Percentiles rank a stretch among this genome's conserved stretches.
Evolutionary conservation across 2,113 vertebrate species (phyloP).

Genomic region (Pao palembangensis): DNA sequence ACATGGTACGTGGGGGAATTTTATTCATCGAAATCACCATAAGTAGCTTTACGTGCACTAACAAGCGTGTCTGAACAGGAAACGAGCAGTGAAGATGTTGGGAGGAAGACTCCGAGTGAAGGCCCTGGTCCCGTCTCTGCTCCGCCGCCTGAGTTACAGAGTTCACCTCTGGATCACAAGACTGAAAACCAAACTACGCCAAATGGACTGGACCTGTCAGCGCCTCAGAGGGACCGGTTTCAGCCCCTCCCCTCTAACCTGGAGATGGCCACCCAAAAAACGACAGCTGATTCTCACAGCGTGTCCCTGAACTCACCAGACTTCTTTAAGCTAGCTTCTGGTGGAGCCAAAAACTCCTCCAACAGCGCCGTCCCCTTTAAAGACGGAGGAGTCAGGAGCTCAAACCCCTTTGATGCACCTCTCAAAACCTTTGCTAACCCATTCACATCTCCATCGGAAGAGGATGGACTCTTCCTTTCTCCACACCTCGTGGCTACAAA

Average conservation of each 20-base stretch:
- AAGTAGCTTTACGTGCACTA: neutral
- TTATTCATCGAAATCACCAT: neutral
- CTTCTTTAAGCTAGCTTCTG: slow-evolving; percentile 2
- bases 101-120: neutral
- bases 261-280: neutral
- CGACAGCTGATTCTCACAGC: slow-evolving; percentile 1
- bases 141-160: slow-evolving; percentile 31
- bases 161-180: slow-evolving; percentile 5
- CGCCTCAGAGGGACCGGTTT: slow-evolving; percentile 18
- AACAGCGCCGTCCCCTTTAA: neutral
- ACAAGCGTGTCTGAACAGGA: slow-evolving; percentile 35
- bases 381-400: neutral
- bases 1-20: slow-evolving; percentile 15
- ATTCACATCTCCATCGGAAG: slow-evolving; percentile 16
- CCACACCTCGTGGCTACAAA: neutral
- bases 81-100: neutral
- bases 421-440: slow-evolving; percentile 3
- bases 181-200: neutral
- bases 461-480: slow-evolving; percentile 7
- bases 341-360: neutral
- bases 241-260: neutral
- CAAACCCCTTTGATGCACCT: slow-evolving; percentile 4
- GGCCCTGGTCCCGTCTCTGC: neutral
- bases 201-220: slow-evolving; percentile 1
- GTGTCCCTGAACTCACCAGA: slow-evolving; percentile 4